Conservation (phyloP, 2,888 invertebrate genomes). For the Rhingia rostrata region DNA sequence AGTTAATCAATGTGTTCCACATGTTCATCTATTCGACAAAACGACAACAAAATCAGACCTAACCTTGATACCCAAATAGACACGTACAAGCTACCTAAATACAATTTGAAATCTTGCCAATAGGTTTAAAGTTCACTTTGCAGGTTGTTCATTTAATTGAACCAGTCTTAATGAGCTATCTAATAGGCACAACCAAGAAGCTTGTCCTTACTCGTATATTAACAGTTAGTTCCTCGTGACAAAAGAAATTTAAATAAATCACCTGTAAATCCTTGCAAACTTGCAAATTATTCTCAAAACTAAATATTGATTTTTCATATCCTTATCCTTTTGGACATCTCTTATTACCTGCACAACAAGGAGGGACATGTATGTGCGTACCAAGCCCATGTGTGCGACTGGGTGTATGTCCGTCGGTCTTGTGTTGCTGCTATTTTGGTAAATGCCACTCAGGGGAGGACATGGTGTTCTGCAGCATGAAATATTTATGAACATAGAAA, state of each 20-base stretch:
- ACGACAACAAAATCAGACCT: no score
- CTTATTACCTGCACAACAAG: not conserved
- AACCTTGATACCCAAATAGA: no score
- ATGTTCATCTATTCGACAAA: no score
- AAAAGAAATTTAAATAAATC: slow-evolving; percentile 33
- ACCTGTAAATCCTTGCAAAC: slow-evolving; percentile 34
- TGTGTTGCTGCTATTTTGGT: slow-evolving; percentile 50
- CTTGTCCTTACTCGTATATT: not conserved
- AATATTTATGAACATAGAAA: slow-evolving; percentile 38
- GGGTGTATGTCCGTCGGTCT: slow-evolving; percentile 13
- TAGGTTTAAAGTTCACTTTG: not conserved
- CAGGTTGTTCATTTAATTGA: not conserved
- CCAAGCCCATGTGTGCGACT: not conserved
- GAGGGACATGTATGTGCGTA: not conserved
- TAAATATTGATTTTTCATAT: slow-evolving; percentile 47
- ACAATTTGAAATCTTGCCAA: not conserved
- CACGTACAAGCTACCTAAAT: no score
- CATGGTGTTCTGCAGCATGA: slow-evolving; percentile 40
- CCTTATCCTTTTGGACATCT: not conserved
- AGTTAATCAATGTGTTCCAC: no score
- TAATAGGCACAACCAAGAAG: no score
- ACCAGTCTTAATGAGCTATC: not conserved
- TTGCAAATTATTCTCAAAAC: slow-evolving; percentile 48
- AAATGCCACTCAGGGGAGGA: slow-evolving; percentile 59
- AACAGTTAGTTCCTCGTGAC: not conserved